Conservation (phyloP, 2,113 vertebrate species). For the Chloropsis cyanopogon region DNA sequence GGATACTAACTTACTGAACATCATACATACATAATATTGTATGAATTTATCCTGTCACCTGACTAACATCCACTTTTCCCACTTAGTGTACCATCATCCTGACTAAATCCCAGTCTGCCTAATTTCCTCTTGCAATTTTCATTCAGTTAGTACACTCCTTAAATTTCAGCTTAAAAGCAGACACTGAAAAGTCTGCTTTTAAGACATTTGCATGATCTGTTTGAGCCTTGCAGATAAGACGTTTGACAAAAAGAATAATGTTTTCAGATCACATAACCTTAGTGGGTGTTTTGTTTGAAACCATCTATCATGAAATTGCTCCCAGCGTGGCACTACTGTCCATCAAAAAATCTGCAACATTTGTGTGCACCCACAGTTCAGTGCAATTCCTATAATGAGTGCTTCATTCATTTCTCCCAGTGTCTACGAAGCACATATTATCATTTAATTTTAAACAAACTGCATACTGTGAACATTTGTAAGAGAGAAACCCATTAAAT, state of each 20-base stretch:
- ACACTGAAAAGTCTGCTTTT: neutral
- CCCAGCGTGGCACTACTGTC: neutral
- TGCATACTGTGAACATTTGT: neutral
- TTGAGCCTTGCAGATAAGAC: neutral
- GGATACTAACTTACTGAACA: neutral
- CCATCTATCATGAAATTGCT: neutral
- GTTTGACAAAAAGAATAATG: neutral
- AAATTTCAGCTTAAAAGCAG: neutral
- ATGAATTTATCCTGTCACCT: neutral
- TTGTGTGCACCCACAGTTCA: neutral
- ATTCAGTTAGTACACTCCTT: neutral
- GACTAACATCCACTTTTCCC: neutral
- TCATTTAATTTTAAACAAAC: conserved; percentile 7
- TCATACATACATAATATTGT: neutral
- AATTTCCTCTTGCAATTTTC: neutral
- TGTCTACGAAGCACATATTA: neutral
- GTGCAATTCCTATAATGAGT: neutral
- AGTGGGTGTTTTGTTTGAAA: neutral
- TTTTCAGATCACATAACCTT: neutral
- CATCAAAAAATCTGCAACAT: neutral
- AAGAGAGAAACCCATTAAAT: neutral
- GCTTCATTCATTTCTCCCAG: neutral
- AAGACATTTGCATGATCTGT: neutral
- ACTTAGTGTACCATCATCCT: neutral
- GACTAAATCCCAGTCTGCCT: neutral